Evolutionary conservation across 2,113 vertebrate genomes (phyloP).

Genomic region (Eonycteris spelaea): DNA sequence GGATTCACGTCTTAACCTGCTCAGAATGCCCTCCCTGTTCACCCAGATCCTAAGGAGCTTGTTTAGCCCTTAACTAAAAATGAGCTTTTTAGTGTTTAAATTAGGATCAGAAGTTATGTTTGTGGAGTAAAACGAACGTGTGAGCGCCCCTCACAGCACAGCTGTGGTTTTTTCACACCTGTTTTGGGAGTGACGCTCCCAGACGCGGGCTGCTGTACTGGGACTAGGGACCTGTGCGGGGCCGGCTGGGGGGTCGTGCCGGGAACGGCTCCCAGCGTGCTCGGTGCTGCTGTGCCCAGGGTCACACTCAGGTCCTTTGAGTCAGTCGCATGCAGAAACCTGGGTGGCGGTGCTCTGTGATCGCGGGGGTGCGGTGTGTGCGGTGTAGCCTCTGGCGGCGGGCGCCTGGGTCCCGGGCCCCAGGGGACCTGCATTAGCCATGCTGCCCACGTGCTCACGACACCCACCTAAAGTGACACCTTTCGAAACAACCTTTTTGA

Average conservation of each 20-base stretch:
- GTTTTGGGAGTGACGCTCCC: neutral
- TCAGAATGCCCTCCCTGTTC: neutral
- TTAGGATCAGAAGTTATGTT: neutral
- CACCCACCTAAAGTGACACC: too few species aligned
- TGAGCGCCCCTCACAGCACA: accelerated
- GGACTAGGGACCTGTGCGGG: neutral
- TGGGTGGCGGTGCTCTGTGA: too few species aligned
- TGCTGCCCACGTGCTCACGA: neutral
- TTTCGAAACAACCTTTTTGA: neutral
- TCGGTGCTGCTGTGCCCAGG: too few species aligned
- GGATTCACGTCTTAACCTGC: neutral
- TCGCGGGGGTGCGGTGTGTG: too few species aligned
- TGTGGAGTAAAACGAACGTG: neutral
- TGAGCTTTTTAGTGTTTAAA: neutral
- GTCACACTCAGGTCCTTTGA: neutral
- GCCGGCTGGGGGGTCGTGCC: too few species aligned
- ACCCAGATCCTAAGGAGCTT: neutral
- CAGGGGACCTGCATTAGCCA: too few species aligned
- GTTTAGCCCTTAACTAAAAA: neutral
- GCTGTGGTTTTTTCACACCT: neutral
- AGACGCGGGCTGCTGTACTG: too few species aligned
- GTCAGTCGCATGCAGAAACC: neutral
- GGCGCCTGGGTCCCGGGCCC: too few species aligned
- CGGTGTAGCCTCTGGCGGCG: too few species aligned
- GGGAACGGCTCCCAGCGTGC: too few species aligned